Base-by-base conservation (phyloP, 2,113 vertebrate species). In the human (Homo sapiens) region DNA sequence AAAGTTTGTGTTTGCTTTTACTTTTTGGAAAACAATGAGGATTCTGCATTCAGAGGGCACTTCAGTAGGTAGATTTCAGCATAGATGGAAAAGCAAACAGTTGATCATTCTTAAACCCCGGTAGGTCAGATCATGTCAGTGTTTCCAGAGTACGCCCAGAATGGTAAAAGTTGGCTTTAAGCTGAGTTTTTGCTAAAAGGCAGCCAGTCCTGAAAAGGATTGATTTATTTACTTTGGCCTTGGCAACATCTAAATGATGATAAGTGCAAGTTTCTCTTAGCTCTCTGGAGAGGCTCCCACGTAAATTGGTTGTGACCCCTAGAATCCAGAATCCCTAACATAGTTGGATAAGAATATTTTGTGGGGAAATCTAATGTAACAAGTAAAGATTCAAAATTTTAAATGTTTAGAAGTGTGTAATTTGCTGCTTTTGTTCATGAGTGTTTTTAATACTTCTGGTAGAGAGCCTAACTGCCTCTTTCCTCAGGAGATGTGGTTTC, bases 401-500 rank as follows among this genome's bases (percentile, higher is more conserved):
- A 91, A 91, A n/a, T 89, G 82, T 97, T 80, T 40, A 88, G 23
- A 92, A 96, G 87, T 84, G 23, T 97, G 18, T 96, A 50, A 52
- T 90, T 96, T 96, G 45, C 6, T 3, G 94, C 73, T 97, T 97
- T 95, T 75, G 75, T 89, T 95, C 70, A 0, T 48, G 66, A 89
- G 59, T 55, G 17, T 70, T 97, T 97, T 96, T 82, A 79, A 90
- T 97, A 81, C 78, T 68, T 93, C 75, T 95, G 70, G n/a, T 95
- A 50, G 25, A 7, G 40, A 94, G 97, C 73, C 4, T 2, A 87
- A 87, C 76, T 93, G 88, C 68, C 73, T 96, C 96, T 97, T 96
- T 93, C 23, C 16, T 96, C 75, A 79, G 73, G 92, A 96, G 90
- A 94, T 96, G 40, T 1, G 27, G 45, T 97, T 98, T 98, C 80